Evolutionary conservation across 2,113 vertebrate species (phyloP), one percentile per base, ranked within the genome.

Genomic region (Oceanites oceanicus): DNA sequence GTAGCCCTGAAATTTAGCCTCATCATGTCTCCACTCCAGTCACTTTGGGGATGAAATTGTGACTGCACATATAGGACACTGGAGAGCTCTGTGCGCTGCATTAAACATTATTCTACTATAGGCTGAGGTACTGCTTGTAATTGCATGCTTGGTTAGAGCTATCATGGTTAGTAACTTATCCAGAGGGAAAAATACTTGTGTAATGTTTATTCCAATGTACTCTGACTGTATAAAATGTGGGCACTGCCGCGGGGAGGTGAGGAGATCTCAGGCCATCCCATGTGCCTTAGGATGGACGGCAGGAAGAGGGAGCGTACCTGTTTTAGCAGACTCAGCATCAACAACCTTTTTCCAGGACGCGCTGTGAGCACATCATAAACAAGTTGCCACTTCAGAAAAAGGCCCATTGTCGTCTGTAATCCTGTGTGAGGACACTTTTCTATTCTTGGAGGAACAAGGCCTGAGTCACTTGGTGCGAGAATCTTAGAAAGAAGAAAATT

Each of bases 21-120:
- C 73, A 49, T 61, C 86, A 52, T 49, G 58, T 62, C 58, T 59
- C 21, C 23, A 58, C 34, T 45, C 73, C 45, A n/a, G 40, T 38
- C 30, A 25, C 18, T 61, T 49, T 30, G 32, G 56, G 40, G 45
- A 15, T 38, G 76, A 59, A 87, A 40, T 36, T 25, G 21, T 92
- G 71, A 18, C 3, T 26, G n/a, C 56, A 53, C 23, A 22, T 26
- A 27, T 0, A 32, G 75, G 36, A 66, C 36, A n/a, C 21, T 0
- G 1, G n/a, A 17, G 42, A 84, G 25, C 49, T 89, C 30, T 78
- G 52, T 49, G 53, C 3, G 0, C 56, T 50, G 8, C 34, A 11
- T 34, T 65, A 29, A 34, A 15, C 7, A 2, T 13, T 26, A 29
- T 38, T 49, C 32, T 21, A 13, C 42, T 29, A 2, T 1, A 53